These are phyloP conservation scores for Drosophila virilis DNA, from an alignment of 1,140 invertebrate species.

Conservation along the genomic window DNA sequence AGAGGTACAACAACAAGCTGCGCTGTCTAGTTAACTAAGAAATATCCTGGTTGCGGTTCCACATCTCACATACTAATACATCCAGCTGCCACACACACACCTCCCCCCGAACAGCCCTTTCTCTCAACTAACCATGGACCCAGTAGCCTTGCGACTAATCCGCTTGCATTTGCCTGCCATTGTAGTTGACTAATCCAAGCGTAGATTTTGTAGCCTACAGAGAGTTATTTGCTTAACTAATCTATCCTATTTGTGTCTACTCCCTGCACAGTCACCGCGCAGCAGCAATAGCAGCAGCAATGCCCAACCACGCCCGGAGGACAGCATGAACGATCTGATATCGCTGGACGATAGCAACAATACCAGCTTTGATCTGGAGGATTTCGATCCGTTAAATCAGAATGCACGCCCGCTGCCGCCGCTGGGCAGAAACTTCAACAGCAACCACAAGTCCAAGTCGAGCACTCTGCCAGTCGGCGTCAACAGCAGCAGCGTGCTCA, in stretches of 20 bases:
- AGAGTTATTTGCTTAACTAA: not conserved
- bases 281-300: slow-evolving; percentile 52
- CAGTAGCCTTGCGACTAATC: slow-evolving; percentile 33
- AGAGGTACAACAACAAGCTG: slow-evolving; percentile 75
- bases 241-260: slow-evolving; percentile 24
- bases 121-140: slow-evolving; percentile 4
- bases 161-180: slow-evolving; percentile 33
- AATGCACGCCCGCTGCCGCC: slow-evolving; percentile 79
- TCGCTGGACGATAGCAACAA: slow-evolving; percentile 83
- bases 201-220: not conserved
- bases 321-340: slow-evolving; percentile 83
- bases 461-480: slow-evolving; percentile 84
- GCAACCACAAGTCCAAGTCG: slow-evolving; percentile 73
- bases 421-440: slow-evolving; percentile 56
- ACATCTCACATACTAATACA: slow-evolving; percentile 61
- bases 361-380: slow-evolving; percentile 82
- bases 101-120: not conserved
- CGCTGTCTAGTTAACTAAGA: slow-evolving; percentile 56
- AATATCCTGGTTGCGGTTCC: slow-evolving; percentile 64
- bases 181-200: slow-evolving; percentile 30
- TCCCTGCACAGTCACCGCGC: slow-evolving; percentile 52
- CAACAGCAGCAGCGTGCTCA: slow-evolving; percentile 80
- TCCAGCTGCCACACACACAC: slow-evolving; percentile 15
- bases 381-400: slow-evolving; percentile 83
- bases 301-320: slow-evolving; percentile 48